These are phyloP conservation scores for Papio anubis DNA, from an alignment of 2,113 vertebrate species.

Conservation along the genomic window DNA sequence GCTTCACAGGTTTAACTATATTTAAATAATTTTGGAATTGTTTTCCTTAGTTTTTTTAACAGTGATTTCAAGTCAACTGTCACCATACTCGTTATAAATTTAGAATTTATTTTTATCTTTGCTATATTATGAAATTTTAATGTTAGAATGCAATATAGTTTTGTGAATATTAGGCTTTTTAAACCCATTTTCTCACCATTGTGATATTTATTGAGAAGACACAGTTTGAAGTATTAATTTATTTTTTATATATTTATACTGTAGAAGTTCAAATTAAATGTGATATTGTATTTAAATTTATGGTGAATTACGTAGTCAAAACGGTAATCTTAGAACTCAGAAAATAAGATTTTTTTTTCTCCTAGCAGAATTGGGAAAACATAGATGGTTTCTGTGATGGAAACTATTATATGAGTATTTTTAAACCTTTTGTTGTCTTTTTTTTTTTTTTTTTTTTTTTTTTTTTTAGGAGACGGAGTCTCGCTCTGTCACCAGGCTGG, in stretches of 20 bases:
- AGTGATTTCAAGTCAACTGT: not conserved
- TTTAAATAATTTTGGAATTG: not conserved
- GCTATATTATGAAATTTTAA: not conserved
- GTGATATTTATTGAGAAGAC: not conserved
- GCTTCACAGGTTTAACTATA: not conserved
- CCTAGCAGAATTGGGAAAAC: not conserved
- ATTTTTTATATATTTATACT: not conserved
- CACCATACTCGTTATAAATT: not conserved
- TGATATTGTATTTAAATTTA: not conserved
- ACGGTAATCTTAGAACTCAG: not conserved
- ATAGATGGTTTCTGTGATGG: not conserved
- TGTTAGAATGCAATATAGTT: not conserved
- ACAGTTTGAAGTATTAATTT: conserved; percentile 10
- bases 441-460: no score
- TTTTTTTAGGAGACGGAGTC: no score
- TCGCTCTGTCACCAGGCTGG: no score
- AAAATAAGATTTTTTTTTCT: not conserved
- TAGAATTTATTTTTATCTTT: conserved; percentile 25
- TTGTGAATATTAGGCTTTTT: not conserved
- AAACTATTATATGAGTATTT: not conserved
- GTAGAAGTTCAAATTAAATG: not conserved
- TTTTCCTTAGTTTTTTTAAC: not conserved
- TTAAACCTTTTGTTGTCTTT: not conserved
- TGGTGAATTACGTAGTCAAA: not conserved
- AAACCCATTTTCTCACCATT: not conserved